A percentile compares a stretch with the other conserved stretches of the same genome.
Evolutionary conservation across 2,797 vertebrate species (phyloP).

Genomic region (Siniperca scherzeri): DNA sequence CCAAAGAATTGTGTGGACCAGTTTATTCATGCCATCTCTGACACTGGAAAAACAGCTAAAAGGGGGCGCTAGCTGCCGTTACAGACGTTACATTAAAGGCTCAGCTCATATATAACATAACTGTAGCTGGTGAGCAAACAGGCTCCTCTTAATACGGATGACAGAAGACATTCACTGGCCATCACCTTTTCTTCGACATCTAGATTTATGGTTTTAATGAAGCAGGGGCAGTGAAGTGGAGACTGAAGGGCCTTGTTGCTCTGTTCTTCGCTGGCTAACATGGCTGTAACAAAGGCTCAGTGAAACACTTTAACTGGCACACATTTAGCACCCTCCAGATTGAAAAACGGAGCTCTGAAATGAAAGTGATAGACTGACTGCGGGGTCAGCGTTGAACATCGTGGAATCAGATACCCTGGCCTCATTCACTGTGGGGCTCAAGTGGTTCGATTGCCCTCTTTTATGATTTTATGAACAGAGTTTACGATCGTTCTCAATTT

Average conservation of each 20-base stretch:
- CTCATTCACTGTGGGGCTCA: constrained; percentile 58
- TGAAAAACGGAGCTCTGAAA: constrained; percentile 75
- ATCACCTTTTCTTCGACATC: constrained; percentile 67
- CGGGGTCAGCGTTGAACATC: constrained; percentile 57
- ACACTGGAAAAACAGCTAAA: background rate
- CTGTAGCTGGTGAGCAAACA: constrained; percentile 34
- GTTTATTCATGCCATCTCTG: background rate
- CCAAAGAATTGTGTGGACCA: background rate
- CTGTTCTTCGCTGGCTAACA: constrained; percentile 69
- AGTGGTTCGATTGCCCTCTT: constrained; percentile 64
- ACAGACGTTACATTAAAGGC: background rate
- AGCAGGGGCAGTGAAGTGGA: constrained; percentile 71
- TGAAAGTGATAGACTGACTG: constrained; percentile 65
- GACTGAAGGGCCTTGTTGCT: constrained; percentile 66
- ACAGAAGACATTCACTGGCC: constrained; percentile 64
- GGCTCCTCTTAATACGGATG: constrained; percentile 52
- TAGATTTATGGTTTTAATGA: constrained; percentile 85
- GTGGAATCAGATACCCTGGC: constrained; percentile 48
- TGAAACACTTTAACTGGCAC: constrained; percentile 71
- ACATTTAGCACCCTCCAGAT: constrained; percentile 73
- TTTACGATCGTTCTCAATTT: constrained; percentile 75
- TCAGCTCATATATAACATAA: constrained; percentile 11
- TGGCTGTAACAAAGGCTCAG: constrained; percentile 73
- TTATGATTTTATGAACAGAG: constrained; percentile 74
- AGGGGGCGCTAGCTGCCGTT: background rate